Base-by-base conservation (phyloP, 2,113 vertebrate genomes). In the Podilymbus podiceps region DNA sequence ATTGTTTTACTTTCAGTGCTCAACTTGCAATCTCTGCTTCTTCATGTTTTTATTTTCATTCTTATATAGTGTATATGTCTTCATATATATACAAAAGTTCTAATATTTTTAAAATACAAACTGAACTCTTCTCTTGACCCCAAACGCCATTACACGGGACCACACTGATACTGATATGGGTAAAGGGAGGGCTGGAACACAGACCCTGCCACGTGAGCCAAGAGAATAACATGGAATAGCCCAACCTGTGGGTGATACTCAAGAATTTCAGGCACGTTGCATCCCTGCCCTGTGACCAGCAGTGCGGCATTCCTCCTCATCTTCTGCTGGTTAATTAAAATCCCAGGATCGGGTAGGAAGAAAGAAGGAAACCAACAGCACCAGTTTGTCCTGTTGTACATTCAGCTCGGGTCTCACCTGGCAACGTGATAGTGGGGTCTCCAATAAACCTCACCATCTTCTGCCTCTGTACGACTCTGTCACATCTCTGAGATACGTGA, bases 91-190 rank as follows among this genome's bases (percentile, higher is more conserved):
- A 27, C 5, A 1, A 4, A 56, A 42, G 14, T 63, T 42, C 21
- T 63, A 58, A 31, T 38, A 60, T 8, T 66, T 71, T 22, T 28
- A 47, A 89, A 93, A 27, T 40, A 31, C 11, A 47, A 83, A 72
- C 1, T 3, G 30, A 73, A 64, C 8, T 17, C 25, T 81, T 7
- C 44, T 68, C 18, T 25, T 28, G 77, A 8, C 6, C 6, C 8
- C 15, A n/a, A 60, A 40, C 4, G 2, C 20, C 3, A 0, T 25
- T 31, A 16, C 1, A 1, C 1, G 2, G 22, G 47, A 82, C 28
- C n/a, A 66, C 17, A 9, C 8, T 25, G 50, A 50, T 15, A 69
- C 0, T 27, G 8, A 60, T 13, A 50, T 2, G 7, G 16, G 35
- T 27, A 74, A 33, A 23, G 30, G 18, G 9, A 66, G 20, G 30